Conservation (phyloP, 2,113 vertebrate genomes). For the Tragelaphus buxtoni region DNA sequence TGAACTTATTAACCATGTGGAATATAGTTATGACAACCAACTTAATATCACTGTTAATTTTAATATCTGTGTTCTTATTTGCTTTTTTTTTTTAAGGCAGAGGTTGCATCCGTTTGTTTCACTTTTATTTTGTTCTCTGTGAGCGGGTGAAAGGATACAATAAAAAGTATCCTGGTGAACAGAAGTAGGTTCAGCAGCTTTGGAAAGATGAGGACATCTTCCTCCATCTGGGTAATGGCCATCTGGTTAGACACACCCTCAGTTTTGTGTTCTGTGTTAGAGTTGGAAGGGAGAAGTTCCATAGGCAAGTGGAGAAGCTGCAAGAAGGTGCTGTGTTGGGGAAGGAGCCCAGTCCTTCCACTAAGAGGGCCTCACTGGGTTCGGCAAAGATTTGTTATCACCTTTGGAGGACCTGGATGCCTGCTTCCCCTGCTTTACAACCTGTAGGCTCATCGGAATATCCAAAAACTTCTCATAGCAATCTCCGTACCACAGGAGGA, state of each 20-base stretch:
- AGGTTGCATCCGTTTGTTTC: background rate
- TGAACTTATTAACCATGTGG: background rate
- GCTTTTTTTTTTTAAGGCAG: background rate
- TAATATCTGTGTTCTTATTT: background rate
- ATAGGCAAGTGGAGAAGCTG: background rate
- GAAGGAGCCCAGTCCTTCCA: background rate
- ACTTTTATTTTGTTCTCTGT: background rate
- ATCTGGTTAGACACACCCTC: background rate
- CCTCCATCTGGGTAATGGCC: background rate
- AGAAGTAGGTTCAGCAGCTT: background rate
- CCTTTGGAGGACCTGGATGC: slow-evolving; percentile 79
- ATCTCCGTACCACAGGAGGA: slow-evolving; percentile 97
- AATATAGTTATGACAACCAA: background rate
- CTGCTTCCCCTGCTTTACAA: slow-evolving; percentile 72
- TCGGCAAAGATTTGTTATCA: slow-evolving; percentile 65
- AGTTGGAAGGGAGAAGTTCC: background rate
- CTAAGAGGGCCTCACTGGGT: background rate
- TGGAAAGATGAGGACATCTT: background rate
- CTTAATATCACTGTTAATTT: background rate
- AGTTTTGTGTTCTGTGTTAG: background rate
- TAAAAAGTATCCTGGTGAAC: background rate
- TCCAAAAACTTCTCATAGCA: slow-evolving; percentile 94
- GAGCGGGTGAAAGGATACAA: background rate
- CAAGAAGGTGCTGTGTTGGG: no score
- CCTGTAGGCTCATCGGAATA: slow-evolving; percentile 90